A percentile compares a stretch with the other conserved stretches of the same genome.
These are phyloP conservation scores for Sebastes diaconus DNA, from an alignment of 2,797 vertebrate species.

Conservation along the genomic window DNA sequence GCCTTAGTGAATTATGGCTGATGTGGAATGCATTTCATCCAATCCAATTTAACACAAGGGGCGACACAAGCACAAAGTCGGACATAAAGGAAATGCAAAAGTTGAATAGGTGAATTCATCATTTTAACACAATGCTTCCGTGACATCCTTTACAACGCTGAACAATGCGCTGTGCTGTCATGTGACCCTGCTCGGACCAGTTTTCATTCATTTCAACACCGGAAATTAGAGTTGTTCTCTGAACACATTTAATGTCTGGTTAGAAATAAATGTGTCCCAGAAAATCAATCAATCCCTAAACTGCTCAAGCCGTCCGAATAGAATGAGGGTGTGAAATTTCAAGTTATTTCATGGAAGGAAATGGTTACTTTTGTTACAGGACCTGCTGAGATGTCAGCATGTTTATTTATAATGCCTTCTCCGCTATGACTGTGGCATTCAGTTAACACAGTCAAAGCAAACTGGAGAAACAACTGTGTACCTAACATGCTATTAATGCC, in stretches of 20 bases:
- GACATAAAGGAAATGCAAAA: not conserved
- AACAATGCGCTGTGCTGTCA: constrained; percentile 3
- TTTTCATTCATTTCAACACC: constrained; percentile 28
- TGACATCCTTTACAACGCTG: not conserved
- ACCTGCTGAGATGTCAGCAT: constrained; percentile 16
- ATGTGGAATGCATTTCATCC: not conserved
- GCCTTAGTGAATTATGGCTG: not conserved
- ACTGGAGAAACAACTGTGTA: constrained; percentile 39
- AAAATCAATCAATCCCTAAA: constrained; percentile 38
- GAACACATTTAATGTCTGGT: constrained; percentile 38
- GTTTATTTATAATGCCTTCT: constrained; percentile 11
- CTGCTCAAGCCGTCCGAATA: not conserved
- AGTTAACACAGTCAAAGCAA: constrained; percentile 44
- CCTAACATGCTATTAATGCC: constrained; percentile 46
- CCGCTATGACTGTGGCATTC: constrained; percentile 5
- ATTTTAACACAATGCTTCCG: constrained; percentile 11
- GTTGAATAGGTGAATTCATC: constrained; percentile 1
- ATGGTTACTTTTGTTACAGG: constrained; percentile 16
- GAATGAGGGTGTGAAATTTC: constrained; percentile 33
- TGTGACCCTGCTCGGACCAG: not conserved
- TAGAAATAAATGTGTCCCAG: constrained; percentile 13
- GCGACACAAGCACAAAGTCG: not conserved
- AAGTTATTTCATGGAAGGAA: constrained; percentile 30
- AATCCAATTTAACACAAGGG: not conserved
- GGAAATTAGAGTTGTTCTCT: constrained; percentile 24